Evolutionary conservation across 2,888 invertebrate genomes (phyloP).

Genomic region (Habroteleia sp.): DNA sequence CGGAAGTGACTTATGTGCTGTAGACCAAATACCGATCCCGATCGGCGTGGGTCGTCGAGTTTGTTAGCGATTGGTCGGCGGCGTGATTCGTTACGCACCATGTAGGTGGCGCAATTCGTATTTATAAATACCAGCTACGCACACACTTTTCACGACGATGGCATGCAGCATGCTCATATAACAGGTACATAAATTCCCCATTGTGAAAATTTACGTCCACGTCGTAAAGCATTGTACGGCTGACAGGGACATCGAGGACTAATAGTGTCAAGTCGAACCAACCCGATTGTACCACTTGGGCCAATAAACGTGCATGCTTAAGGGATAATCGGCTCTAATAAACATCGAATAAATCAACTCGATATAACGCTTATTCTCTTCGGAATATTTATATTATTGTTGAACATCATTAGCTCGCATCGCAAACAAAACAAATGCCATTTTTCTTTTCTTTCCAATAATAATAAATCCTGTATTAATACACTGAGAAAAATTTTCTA

Average conservation of each 20-base stretch:
- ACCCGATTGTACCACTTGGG: constrained; percentile 5
- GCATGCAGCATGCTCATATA: constrained; percentile 57
- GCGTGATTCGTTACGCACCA: constrained; percentile 56
- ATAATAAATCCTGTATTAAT: too few species aligned
- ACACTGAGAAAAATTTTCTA: too few species aligned
- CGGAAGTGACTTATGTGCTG: constrained; percentile 56
- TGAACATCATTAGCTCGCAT: too few species aligned
- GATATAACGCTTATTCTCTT: too few species aligned
- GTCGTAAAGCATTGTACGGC: constrained; percentile 8
- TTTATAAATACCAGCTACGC: constrained; percentile 57
- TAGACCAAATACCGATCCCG: constrained; percentile 59
- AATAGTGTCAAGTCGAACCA: constrained; percentile 1
- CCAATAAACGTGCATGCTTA: not conserved
- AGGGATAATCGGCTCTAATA: constrained; percentile 1
- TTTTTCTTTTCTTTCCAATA: too few species aligned
- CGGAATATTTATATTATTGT: too few species aligned
- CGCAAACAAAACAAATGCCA: too few species aligned
- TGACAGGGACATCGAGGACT: constrained; percentile 23
- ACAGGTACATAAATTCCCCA: constrained; percentile 64
- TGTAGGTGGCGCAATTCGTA: constrained; percentile 56
- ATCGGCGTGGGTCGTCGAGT: constrained; percentile 66
- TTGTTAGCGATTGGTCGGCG: constrained; percentile 53
- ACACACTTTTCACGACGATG: constrained; percentile 34
- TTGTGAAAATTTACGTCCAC: constrained; percentile 58
- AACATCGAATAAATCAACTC: not conserved